Evolutionary conservation across 92 coral and sea anemone species (phyloP), one percentile per base, ranked within the genome.

Genomic region (Ricordea florida): DNA sequence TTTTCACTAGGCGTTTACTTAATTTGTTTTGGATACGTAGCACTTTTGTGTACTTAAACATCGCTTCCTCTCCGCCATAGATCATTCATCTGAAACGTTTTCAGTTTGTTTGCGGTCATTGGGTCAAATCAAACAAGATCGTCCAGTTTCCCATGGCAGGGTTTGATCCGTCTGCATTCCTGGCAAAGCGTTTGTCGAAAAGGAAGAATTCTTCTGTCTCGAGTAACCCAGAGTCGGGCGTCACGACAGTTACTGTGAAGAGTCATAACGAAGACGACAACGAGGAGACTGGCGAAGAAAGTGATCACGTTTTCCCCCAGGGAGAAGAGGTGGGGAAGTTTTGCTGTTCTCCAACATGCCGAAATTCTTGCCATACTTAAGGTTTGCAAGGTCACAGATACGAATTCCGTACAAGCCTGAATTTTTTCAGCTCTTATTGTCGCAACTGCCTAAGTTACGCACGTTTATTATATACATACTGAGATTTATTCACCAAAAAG

Each of bases 121-220:
- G 98, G 98, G 98, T 92, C 25, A 94, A 94, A 69, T 94, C 98
- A 11, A 94, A 94, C 70, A 94, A 94, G 75, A 79, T 94, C 21
- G 98, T 94, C 34, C 85, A 91, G 84, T 94, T 81, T 69, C 96
- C 98, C 2, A 94, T 82, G 94, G 56, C 49, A 15, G 90, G 89
- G 14, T 94, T 94, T 48, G 98, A 94, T 48, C 98, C 98, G 16
- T 94, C 98, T 28, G 98, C 97, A 13, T 94, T 94, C 85, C 80
- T 94, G 27, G 91, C 90, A 16, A 92, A 91, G 55, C 92, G 85
- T 18, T 52, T 82, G 31, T 23, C 87, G 42, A 31, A 60, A 53
- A 35, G 78, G 18, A 69, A 28, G 52, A 38, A 43, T 57, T 11
- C n/a, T n/a, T n/a, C n/a, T n/a, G 52, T 88, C 21, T 56, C 78